Percentiles rank a stretch among this genome's conserved stretches.
These are phyloP conservation scores for Gulo gulo DNA, from an alignment of 2,113 vertebrate genomes.

Conservation along the genomic window DNA sequence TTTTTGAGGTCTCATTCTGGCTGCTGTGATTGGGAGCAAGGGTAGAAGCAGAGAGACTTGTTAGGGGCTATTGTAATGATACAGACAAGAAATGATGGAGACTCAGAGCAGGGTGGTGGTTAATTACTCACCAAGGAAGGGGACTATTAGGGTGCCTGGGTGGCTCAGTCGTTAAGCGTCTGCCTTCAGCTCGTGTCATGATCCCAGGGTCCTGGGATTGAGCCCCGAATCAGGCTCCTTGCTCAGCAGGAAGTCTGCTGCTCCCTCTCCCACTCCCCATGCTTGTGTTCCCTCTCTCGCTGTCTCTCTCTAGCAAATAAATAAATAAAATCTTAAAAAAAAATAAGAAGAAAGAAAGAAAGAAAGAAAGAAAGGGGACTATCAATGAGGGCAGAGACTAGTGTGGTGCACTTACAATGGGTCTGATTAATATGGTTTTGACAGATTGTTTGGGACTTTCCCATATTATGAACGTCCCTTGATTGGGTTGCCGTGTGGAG, in stretches of 20 bases:
- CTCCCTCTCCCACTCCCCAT: too few relatives aligned
- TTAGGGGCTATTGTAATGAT: not conserved
- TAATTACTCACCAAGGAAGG: not conserved
- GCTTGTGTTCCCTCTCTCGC: too few relatives aligned
- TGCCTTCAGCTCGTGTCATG: too few relatives aligned
- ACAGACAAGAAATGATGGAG: not conserved
- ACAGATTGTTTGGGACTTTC: not conserved
- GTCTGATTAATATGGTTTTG: not conserved
- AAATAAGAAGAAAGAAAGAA: too few relatives aligned
- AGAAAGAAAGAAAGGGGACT: too few relatives aligned
- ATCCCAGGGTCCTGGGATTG: too few relatives aligned
- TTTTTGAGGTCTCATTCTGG: not conserved
- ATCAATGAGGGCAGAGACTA: not conserved
- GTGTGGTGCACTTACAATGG: not conserved
- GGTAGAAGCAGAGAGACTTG: not conserved
- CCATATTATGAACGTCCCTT: not conserved
- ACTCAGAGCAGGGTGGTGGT: not conserved
- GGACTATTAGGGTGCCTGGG: accelerated
- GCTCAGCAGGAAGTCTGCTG: too few relatives aligned
- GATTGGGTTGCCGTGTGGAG: not conserved
- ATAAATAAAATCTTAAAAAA: too few relatives aligned
- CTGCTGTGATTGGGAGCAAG: not conserved
- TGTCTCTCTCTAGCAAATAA: too few relatives aligned
- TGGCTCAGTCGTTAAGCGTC: too few relatives aligned
- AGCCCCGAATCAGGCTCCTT: too few relatives aligned